Base-by-base conservation (phyloP, 2,113 vertebrate genomes). In the Mormyrus lacerda region DNA sequence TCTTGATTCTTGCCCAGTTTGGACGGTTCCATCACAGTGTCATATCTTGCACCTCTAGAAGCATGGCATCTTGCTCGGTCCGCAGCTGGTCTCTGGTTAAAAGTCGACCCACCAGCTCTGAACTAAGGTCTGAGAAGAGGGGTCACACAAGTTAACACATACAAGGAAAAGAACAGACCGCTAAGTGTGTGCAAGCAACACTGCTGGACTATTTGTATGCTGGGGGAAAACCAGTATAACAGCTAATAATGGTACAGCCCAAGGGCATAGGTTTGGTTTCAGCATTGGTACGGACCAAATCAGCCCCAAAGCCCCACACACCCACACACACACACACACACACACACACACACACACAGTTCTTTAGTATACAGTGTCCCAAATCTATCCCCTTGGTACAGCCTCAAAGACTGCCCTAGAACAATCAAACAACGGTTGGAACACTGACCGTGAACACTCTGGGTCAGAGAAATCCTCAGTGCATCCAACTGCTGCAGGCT, bases 41-140 rank as follows among this genome's bases (percentile, higher is more conserved):
- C 91, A 97, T 92, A 51, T 97, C 96, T 91, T 96, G 95, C 44
- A 96, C 94, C 92, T 97, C 96, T 91, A 96, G 91, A 91, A 97
- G 92, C 95, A 97, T 95, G 91, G 96, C 96, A 10, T 97, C 96
- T 92, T 96, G 95, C 91, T 96, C 95, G 0, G 95, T 96, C 90
- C 95, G 96, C 91, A 97, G 93, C 91, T 96, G 95, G 93, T 97
- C 96, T 24, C 96, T 92, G 27, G 93, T 91, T 73, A 95, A 94
- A 0, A 97, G 95, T 39, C 92, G 93, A 15, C 93, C 92, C 91
- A 97, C 96, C 89, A 97, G 92, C 83, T 97, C 95, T 3, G 95
- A 95, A 91, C 95, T 97, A 65, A 96, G 93, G 86, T 95, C 96
- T 97, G 91, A 44, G 27, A 11, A 69, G n/a, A 69, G 27, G 8